Evolutionary conservation across 2,113 vertebrate genomes (phyloP).

Genomic region (Sarotherodon lohbergeri): DNA sequence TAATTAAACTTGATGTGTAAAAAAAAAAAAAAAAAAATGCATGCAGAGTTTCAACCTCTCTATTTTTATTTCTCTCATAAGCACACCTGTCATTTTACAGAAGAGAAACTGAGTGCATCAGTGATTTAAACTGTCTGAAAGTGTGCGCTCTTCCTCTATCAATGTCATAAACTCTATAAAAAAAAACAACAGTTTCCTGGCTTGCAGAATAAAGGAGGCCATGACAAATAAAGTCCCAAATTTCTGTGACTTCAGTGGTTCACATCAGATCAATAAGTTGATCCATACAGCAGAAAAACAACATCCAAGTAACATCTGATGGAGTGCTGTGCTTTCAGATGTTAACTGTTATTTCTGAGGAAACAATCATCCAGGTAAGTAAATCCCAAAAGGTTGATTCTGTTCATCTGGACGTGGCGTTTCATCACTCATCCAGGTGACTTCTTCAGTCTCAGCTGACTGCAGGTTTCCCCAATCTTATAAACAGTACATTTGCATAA

Average conservation of each 20-base stretch:
- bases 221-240: not conserved
- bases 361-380: not conserved
- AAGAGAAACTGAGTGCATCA: not conserved
- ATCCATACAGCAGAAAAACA: not conserved
- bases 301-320: not conserved
- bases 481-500: accelerated
- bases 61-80: not conserved
- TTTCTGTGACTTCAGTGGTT: not conserved
- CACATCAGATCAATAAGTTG: not conserved
- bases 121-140: not conserved
- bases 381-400: not conserved
- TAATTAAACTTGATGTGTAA: accelerated
- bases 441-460: not conserved
- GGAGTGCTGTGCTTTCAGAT: not conserved
- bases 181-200: accelerated
- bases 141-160: not conserved
- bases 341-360: not conserved
- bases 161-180: not conserved
- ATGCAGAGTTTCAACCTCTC: not conserved
- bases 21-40: not conserved
- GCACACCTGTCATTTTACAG: not conserved
- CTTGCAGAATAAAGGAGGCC: not conserved
- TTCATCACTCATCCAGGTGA: not conserved
- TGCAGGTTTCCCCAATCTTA: not conserved
- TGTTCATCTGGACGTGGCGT: not conserved